These are phyloP conservation scores for Cremastobaeus sp. DNA, from an alignment of 2,888 invertebrate genomes.

Conservation along the genomic window DNA sequence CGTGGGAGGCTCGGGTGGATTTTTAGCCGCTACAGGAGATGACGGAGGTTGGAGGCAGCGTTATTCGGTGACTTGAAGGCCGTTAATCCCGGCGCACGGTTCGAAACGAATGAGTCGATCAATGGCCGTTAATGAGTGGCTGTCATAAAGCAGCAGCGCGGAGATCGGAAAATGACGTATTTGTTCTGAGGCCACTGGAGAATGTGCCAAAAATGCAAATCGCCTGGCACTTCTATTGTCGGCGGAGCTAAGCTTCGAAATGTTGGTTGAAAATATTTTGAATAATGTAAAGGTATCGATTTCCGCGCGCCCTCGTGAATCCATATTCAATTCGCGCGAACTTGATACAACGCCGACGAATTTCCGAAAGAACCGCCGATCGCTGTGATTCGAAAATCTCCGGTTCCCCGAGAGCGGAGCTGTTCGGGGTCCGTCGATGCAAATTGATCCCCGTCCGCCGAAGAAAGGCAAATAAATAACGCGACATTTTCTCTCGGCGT, in stretches of 20 bases:
- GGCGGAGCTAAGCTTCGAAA: slow-evolving; percentile 19
- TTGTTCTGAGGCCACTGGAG: slow-evolving; percentile 17
- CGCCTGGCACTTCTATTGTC: slow-evolving; percentile 3
- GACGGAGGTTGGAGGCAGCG: slow-evolving; percentile 3
- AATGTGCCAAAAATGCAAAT: slow-evolving; percentile 48
- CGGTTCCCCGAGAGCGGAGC: too few relatives aligned
- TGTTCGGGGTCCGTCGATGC: slow-evolving; percentile 67
- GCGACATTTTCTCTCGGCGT: slow-evolving; percentile 31
- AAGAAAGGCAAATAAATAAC: slow-evolving; percentile 57
- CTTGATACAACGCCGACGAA: slow-evolving; percentile 43
- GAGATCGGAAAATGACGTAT: slow-evolving; percentile 37
- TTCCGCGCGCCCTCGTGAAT: slow-evolving; percentile 27
- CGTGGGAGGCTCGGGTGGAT: too few relatives aligned
- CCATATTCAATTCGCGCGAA: slow-evolving; percentile 54
- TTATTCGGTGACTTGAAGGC: slow-evolving; percentile 31
- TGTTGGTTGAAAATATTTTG: slow-evolving; percentile 44
- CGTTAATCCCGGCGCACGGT: too few relatives aligned
- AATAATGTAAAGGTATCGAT: slow-evolving; percentile 57
- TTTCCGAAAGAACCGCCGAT: too few relatives aligned
- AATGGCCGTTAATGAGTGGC: slow-evolving; percentile 14
- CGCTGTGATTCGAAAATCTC: too few relatives aligned
- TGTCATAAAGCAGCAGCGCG: slow-evolving; percentile 15
- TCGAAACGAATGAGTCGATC: slow-evolving; percentile 22
- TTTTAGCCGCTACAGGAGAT: too few relatives aligned
- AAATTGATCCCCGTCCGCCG: slow-evolving; percentile 66